Base-by-base conservation (phyloP, 2,113 vertebrate species). In the Andinoacara biseriatus region DNA sequence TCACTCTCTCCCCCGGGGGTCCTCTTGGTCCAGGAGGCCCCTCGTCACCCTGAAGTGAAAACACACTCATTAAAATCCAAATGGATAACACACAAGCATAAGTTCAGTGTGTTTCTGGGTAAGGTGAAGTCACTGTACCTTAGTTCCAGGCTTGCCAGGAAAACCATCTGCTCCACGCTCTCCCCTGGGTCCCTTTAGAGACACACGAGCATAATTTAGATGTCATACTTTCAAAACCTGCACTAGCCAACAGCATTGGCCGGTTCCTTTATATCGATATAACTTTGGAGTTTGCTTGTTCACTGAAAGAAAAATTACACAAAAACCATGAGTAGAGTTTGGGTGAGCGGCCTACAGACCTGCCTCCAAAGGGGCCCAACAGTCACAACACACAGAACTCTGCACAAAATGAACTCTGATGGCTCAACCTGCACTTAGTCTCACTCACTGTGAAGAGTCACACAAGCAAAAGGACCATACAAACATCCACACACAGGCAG, bases 1-100 rank as follows among this genome's bases (percentile, higher is more conserved):
- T 94, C 76, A 96, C 96, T 88, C 94, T 92, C 31, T 96, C 95
- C 57, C 95, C 95, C 35, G 91, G 82, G 63, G 94, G 94, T 84
- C 96, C 96, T 78, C 95, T 93, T 15, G 94, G 95, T 81, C 95
- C 95, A 1, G 95, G 94, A 82, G 95, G 92, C n/a, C 95, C 95
- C 0, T 95, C 94, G 0, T 95, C 94, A 13, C 96, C 93, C 95
- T 96, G 74, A 5, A 49, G 75, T 82, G 78, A 26, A 43, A 24
- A 84, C 3, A 3, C 13, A 24, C 4, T 11, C 22, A 22, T 62
- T 77, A 54, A 78, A 35, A 79, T 52, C 7, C 57, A 82, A 82
- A 52, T 52, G 74, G 46, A 67, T 87, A 81, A 75, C 8, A 74
- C 56, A 46, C 15, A 29, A n/a, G 24, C 20, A 29, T 10, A 1